Evolutionary conservation across 1,140 invertebrate species (phyloP), one percentile per base, ranked within the genome.

Genomic region (Philotrypesis tridentata): DNA sequence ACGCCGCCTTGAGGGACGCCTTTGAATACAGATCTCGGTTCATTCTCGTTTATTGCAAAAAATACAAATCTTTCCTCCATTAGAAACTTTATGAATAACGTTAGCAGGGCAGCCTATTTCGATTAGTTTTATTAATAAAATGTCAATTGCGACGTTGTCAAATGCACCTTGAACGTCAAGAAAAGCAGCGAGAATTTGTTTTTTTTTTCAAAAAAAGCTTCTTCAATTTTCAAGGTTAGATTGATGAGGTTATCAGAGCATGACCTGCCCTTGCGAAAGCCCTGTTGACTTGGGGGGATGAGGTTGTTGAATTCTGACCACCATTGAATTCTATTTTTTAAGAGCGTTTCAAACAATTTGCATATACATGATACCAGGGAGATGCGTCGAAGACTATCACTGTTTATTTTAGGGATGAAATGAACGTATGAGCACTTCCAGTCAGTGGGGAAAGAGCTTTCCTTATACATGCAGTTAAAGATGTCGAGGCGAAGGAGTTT

Each of bases 351-450:
- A 48, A 48, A 75, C 0, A 80, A 33, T 61, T 86, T 86, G 43
- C 76, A 75, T 0, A 83, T 14, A 23, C 83, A 84, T 17, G 84
- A 82, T 21, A 82, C 72, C n/a, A 85, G 74, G n/a, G 82, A 75
- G 25, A 84, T 85, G 2, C 83, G 85, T 25, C 76, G 71, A 14
- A 78, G 65, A 14, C 71, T 80, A 9, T 55, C 67, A 4, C 55
- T 31, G 27, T 83, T 73, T 25, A n/a, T 48, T 61, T 80, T 83
- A 2, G 82, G 76, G 21, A 84, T 84, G 25, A 83, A 78, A 14
- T 82, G 79, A n/a, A 83, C 63, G 11, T 63, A 68, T 27, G 71
- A 78, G 14, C 74, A 37, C 40, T 65, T 76, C 84, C 82, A 83
- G 6, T 65, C 68, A 17, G 68, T 65, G 12, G 82, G 79, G 37